Base-by-base conservation (phyloP, 2,888 invertebrate species). In the Dicyrtomina minuta region DNA sequence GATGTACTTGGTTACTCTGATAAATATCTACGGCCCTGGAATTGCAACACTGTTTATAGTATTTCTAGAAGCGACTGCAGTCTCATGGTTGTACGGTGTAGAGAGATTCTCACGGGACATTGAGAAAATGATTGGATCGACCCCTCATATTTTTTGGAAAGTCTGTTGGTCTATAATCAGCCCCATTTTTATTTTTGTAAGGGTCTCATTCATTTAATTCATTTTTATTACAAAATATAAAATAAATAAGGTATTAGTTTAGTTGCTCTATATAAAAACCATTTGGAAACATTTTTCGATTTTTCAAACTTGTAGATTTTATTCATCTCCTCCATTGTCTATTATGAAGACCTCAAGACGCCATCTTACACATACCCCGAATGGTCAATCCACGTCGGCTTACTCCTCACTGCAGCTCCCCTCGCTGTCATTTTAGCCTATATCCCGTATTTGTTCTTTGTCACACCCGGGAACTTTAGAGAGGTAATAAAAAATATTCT, bases 11-110 rank as follows among this genome's bases (percentile, higher is more conserved):
- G 92, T 94, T 27, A 91, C 92, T 80, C 86, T 94, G 77, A 85
- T 94, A 71, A 93, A 93, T 83, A 89, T 90, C 24, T 94, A 92
- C 81, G 93, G 93, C 0, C 93, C 93, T 0, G 91, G 92, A 0
- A 84, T 93, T 79, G 90, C 94, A 27, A 91, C 94, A 72, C 84
- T 94, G 56, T 93, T 93, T 83, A 92, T 94, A 76, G 93, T 94
- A 53, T 93, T 94, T 81, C 91, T 94, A 69, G 94, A 94, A 82
- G 90, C 93, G 0, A 90, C 92, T 0, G 93, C 92, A 0, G 91
- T 94, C 0, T 91, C 90, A 82, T 94, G 93, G 92, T 87, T 93
- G 79, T 94, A 94, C 81, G 93, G 92, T 1, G 91, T 90, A 0
- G 89, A 89, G 78, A 85, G 89, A 70, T 92, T 93, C 82, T 89